Evolutionary conservation across 1,140 invertebrate species (phyloP).

Genomic region (Idris sp.): DNA sequence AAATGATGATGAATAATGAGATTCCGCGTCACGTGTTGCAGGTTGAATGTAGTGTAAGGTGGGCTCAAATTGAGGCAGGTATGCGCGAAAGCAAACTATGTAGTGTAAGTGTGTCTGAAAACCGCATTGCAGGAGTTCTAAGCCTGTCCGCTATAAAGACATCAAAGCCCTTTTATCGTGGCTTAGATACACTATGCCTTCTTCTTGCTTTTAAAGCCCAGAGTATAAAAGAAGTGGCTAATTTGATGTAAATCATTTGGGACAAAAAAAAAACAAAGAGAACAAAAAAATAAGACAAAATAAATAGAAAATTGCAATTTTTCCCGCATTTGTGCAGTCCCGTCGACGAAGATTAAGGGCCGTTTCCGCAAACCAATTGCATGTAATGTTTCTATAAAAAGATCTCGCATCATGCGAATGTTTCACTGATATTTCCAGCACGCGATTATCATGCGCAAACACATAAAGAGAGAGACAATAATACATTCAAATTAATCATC

Average conservation of each 20-base stretch:
- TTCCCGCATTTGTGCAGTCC: too few relatives aligned
- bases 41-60: conserved; percentile 34
- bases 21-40: conserved; percentile 44
- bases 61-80: conserved; percentile 37
- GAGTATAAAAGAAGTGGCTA: conserved; percentile 26
- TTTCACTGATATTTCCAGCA: conserved; percentile 40
- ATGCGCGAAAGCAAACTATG: conserved; percentile 51
- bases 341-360: too few relatives aligned
- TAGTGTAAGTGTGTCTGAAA: conserved; percentile 35
- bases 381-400: conserved; percentile 56
- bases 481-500: conserved; percentile 21
- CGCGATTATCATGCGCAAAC: too few relatives aligned
- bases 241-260: conserved; percentile 17
- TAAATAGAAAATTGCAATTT: too few relatives aligned
- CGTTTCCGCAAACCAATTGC: conserved; percentile 9
- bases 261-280: too few relatives aligned
- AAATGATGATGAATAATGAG: conserved; percentile 33
- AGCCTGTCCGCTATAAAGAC: conserved; percentile 51
- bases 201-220: too few relatives aligned
- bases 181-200: conserved; percentile 44
- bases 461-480: conserved; percentile 1
- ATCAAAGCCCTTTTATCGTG: conserved; percentile 57
- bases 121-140: conserved; percentile 61
- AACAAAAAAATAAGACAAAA: too few relatives aligned
- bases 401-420: conserved; percentile 55